Evolutionary conservation across 2,888 invertebrate genomes (phyloP).

Genomic region (Protodeltote pygarga): DNA sequence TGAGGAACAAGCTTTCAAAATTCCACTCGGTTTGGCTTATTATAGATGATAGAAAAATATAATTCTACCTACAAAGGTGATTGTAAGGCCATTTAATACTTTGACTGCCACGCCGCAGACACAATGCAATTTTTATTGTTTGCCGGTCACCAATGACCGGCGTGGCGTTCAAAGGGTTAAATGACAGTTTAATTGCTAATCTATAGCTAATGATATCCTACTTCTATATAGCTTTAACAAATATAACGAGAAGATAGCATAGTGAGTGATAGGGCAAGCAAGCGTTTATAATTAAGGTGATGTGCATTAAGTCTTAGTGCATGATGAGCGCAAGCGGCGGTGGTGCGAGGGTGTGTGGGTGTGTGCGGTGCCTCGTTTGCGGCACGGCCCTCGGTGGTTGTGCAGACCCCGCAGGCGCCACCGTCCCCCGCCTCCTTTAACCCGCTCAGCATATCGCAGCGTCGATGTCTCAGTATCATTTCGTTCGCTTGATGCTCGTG

Average conservation of each 20-base stretch:
- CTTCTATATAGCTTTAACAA: conserved; percentile 2
- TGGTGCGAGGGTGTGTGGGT: conserved; percentile 74
- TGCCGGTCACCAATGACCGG: too few species aligned
- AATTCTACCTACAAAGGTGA: conserved; percentile 57
- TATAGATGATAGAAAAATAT: conserved; percentile 79
- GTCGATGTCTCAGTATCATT: conserved; percentile 82
- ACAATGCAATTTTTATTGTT: not conserved
- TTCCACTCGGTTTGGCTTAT: conserved; percentile 57
- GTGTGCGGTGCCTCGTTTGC: conserved; percentile 65
- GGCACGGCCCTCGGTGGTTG: conserved; percentile 76
- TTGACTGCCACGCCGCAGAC: not conserved
- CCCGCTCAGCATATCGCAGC: conserved; percentile 77
- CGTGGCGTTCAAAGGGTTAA: too few species aligned
- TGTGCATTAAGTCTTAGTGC: conserved; percentile 43
- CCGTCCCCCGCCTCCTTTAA: conserved; percentile 84
- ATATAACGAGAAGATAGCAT: conserved; percentile 6
- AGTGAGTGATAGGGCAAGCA: conserved; percentile 44
- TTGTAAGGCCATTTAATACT: conserved; percentile 13
- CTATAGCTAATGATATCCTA: too few species aligned
- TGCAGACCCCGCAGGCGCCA: conserved; percentile 69
- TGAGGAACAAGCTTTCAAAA: conserved; percentile 45
- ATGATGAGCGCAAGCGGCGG: conserved; percentile 57
- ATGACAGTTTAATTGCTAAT: too few species aligned
- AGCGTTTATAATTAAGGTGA: conserved; percentile 38
- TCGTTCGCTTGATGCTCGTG: conserved; percentile 86